phyloP scores from a whole-genome alignment of 2,797 vertebrate species.

The Poecilia picta region DNA sequence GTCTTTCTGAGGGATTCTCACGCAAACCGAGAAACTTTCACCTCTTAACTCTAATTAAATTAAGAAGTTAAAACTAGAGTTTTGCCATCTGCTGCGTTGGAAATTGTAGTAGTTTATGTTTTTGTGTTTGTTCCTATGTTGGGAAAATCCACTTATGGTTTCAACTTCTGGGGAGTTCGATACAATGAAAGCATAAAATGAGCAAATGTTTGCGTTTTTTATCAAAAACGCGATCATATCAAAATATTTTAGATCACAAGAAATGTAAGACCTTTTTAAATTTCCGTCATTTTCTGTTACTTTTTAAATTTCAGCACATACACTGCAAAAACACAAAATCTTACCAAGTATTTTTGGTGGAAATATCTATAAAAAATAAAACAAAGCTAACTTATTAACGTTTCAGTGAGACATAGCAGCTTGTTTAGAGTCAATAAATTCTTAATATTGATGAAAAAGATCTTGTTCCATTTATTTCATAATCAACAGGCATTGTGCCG shows the following conservation, averaged over 20 bases:
- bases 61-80: conserved; percentile 3
- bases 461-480: too few relatives aligned
- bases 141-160: not conserved
- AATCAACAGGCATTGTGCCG: too few relatives aligned
- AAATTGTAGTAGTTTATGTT: not conserved
- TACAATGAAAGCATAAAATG: not conserved
- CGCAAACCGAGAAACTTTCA: not conserved
- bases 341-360: too few relatives aligned
- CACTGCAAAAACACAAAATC: too few relatives aligned
- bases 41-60: not conserved
- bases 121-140: conserved; percentile 7
- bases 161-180: not conserved
- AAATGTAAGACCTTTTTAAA: not conserved
- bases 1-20: not conserved
- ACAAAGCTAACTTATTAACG: too few relatives aligned
- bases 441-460: too few relatives aligned
- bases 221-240: not conserved
- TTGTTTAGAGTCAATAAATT: too few relatives aligned
- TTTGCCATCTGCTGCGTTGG: not conserved
- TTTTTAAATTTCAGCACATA: not conserved
- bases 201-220: not conserved
- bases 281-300: not conserved
- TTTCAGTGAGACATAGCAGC: too few relatives aligned
- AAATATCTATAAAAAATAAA: too few relatives aligned
- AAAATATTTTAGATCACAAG: not conserved